Conservation (phyloP, 2,797 vertebrate species). For the Aulostomus chinensis region DNA sequence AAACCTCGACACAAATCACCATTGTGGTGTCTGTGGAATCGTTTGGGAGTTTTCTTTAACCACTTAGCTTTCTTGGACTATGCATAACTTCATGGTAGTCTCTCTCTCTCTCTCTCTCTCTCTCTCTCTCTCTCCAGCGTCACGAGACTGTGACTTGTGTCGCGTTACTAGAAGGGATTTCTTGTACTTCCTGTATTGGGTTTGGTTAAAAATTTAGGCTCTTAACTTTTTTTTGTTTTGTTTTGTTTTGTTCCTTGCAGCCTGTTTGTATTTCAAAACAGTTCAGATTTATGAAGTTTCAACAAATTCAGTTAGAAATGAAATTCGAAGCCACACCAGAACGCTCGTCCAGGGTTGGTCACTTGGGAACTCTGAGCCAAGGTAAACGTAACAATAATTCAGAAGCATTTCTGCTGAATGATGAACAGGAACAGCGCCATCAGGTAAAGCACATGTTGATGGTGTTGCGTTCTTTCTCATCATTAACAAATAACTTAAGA, state of each 20-base stretch:
- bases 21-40: constrained; percentile 25
- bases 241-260: no score
- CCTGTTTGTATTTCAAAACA: constrained; percentile 30
- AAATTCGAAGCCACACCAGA: constrained; percentile 26
- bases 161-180: constrained; percentile 50
- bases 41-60: constrained; percentile 58
- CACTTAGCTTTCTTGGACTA: constrained; percentile 59
- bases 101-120: no score
- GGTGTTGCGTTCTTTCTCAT: no score
- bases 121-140: no score
- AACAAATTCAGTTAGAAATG: constrained; percentile 36
- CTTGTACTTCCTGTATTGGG: constrained; percentile 13
- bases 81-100: constrained; percentile 61
- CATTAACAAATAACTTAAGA: no score
- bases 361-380: no score
- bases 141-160: constrained; percentile 18
- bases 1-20: constrained; percentile 27
- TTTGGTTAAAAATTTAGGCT: constrained; percentile 29
- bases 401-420: no score
- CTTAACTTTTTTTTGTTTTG: constrained; percentile 28
- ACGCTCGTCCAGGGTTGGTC: background rate
- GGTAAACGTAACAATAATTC: no score
- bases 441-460: no score
- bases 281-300: constrained; percentile 15
- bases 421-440: no score